A percentile compares a stretch with the other conserved stretches of the same genome.
Conservation (phyloP, 2,888 invertebrate species). For the Ornithoptera priamus region DNA sequence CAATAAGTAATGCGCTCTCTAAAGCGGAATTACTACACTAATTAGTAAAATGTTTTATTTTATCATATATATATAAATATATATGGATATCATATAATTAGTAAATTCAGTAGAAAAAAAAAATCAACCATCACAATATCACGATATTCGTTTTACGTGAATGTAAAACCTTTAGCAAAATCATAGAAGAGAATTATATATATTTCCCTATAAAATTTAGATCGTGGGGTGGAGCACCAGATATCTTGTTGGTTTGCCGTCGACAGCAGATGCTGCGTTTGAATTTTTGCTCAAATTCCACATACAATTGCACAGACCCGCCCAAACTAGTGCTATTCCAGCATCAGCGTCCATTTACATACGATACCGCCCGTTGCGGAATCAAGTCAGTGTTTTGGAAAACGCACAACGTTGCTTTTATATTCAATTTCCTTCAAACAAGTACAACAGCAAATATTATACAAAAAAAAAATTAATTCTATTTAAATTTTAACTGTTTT, state of each 20-base stretch:
- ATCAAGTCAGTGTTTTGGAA: conserved; percentile 6
- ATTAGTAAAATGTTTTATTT: no score
- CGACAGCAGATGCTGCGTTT: conserved; percentile 1
- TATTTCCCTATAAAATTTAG: no score
- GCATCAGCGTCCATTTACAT: conserved; percentile 15
- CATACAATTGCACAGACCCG: conserved; percentile 11
- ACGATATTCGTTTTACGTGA: no score
- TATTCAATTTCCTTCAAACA: conserved; percentile 12
- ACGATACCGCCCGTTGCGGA: conserved; percentile 16
- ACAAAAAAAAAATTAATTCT: background rate
- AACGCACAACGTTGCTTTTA: conserved; percentile 13
- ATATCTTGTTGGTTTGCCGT: background rate
- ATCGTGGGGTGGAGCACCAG: background rate
- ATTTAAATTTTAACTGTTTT: background rate
- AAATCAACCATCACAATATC: no score
- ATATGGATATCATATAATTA: no score
- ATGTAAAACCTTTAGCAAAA: no score
- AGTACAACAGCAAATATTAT: background rate
- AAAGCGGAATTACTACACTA: no score
- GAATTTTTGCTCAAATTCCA: conserved; percentile 17
- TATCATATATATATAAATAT: no score
- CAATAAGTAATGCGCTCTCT: no score
- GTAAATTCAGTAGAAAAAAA: no score
- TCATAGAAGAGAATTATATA: no score
- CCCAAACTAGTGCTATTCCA: conserved; percentile 6